Evolutionary conservation across 1,140 invertebrate species (phyloP), one percentile per base, ranked within the genome.

Genomic region (Telenomus remus): DNA sequence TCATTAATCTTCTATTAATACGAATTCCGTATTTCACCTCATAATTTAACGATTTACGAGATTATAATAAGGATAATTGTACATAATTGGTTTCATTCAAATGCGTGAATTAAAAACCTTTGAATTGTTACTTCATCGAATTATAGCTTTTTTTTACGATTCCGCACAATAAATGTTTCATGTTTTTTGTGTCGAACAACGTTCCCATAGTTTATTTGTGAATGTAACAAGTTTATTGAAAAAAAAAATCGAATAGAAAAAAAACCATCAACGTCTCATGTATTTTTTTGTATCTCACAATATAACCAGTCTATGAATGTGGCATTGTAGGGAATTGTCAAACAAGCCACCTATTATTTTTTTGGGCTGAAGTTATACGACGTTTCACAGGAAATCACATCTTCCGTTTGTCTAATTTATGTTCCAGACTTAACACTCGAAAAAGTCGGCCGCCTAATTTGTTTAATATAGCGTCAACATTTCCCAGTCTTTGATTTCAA

Each of bases 371-470:
- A 39, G 16, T 19, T 12, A 44, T 35, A 47, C n/a, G 4, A 27
- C 19, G 48, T 13, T 16, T 70, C 51, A 64, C 47, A 12, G 35
- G 56, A 39, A 68, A 50, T 46, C 14, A 59, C 34, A 12, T 48
- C 59, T 75, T 48, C 13, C 34, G 48, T 59, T 11, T 19, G 27
- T 12, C 4, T 61, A 59, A 70, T 69, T 65, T 60, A 60, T 74
- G 44, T 64, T 9, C 5, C 44, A 13, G n/a, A 42, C 35, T 19
- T 12, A 9, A 48, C 56, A 75, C 73, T 70, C 33, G 71, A 79
- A 68, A 27, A 63, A 42, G 66, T 73, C 70, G 46, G 57, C 53
- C 51, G 46, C 12, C 76, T 79, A 84, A 84, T 84, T 84, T 84
- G 80, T 57, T 63, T 59, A 59, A 51, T 46, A 46, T 37, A 27